Evolutionary conservation across 1,140 invertebrate species (phyloP).

Genomic region (Drosophila leontia): DNA sequence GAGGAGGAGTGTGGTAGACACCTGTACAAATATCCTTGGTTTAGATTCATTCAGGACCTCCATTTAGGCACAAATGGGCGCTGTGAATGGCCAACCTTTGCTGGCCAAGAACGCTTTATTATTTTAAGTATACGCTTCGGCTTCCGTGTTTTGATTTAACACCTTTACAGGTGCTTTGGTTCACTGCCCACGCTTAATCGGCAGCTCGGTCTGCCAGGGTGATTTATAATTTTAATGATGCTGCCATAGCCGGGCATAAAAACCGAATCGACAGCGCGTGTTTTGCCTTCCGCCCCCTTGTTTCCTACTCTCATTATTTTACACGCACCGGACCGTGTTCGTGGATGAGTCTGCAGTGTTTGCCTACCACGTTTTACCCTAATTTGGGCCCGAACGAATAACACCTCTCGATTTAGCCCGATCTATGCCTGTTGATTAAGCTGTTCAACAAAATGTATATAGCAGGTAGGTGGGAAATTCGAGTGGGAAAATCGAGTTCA

Average conservation of each 20-base stretch:
- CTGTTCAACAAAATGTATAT: slow-evolving; percentile 14
- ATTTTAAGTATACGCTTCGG: slow-evolving; percentile 58
- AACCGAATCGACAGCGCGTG: slow-evolving; percentile 46
- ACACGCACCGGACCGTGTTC: slow-evolving; percentile 7
- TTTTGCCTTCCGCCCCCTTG: slow-evolving; percentile 6
- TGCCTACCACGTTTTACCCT: slow-evolving; percentile 21
- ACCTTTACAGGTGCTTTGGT: slow-evolving; percentile 55
- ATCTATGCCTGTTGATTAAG: slow-evolving; percentile 49
- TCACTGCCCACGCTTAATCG: slow-evolving; percentile 13
- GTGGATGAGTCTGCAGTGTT: slow-evolving; percentile 18
- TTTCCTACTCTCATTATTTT: slow-evolving; percentile 3
- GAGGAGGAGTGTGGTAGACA: neutral
- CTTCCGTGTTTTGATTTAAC: slow-evolving; percentile 72
- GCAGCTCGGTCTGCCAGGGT: slow-evolving; percentile 37
- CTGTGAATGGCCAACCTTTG: slow-evolving; percentile 21
- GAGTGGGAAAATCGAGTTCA: neutral
- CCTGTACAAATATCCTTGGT: slow-evolving; percentile 18
- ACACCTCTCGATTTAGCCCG: slow-evolving; percentile 14
- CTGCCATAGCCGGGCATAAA: slow-evolving; percentile 36
- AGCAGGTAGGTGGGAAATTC: neutral
- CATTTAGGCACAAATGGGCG: slow-evolving; percentile 8
- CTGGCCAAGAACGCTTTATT: slow-evolving; percentile 63
- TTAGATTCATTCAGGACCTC: neutral
- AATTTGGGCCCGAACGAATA: slow-evolving; percentile 13
- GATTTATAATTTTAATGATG: slow-evolving; percentile 73